Evolutionary conservation across 2,888 invertebrate genomes (phyloP).

Genomic region (Hirtodrosophila confusa): DNA sequence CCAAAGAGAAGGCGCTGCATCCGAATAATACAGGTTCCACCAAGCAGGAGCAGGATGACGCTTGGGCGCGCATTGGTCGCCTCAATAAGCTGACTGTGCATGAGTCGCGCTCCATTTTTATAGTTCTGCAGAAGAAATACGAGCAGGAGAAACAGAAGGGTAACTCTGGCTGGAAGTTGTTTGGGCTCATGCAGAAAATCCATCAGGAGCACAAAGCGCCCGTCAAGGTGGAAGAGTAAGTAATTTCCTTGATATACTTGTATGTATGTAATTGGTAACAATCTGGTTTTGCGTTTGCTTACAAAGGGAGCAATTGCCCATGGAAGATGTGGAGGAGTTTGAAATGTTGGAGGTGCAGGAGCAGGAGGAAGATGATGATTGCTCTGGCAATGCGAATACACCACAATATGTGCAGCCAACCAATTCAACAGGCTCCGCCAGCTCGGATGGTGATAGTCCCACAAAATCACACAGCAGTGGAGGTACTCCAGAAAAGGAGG

Average conservation of each 20-base stretch:
- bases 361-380: conserved; percentile 78
- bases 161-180: conserved; percentile 82
- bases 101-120: conserved; percentile 83
- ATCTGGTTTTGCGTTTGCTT: background rate
- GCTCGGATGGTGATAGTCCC: conserved; percentile 81
- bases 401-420: conserved; percentile 42
- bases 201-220: conserved; percentile 64
- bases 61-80: conserved; percentile 82
- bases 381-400: conserved; percentile 24
- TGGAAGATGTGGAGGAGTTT: conserved; percentile 81
- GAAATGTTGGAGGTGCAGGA: conserved; percentile 83
- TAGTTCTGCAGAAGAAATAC: conserved; percentile 83
- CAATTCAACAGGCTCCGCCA: conserved; percentile 65
- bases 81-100: conserved; percentile 83
- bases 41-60: conserved; percentile 82
- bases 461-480: conserved; percentile 69
- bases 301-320: conserved; percentile 66
- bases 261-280: too few relatives aligned
- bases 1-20: conserved; percentile 81
- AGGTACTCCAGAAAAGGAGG: conserved; percentile 79
- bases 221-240: conserved; percentile 74
- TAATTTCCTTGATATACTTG: conserved; percentile 16
- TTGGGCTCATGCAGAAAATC: conserved; percentile 81
- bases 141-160: conserved; percentile 81
- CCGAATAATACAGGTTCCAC: conserved; percentile 75